Evolutionary conservation across 1,140 invertebrate genomes (phyloP), one percentile per base, ranked within the genome.

Genomic region (Drosophila nigrodunni): DNA sequence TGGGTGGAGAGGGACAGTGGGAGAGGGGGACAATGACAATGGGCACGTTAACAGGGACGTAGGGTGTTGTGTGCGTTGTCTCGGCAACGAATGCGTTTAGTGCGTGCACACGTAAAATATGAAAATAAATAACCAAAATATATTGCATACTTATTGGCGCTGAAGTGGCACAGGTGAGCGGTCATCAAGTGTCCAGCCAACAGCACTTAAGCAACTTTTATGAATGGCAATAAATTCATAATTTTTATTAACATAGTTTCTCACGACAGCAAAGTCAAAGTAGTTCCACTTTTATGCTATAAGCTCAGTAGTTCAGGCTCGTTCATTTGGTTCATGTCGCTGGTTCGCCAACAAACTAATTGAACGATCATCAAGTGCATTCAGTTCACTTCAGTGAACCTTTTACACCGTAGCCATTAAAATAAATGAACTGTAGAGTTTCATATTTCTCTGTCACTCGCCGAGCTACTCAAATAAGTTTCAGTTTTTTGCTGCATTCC

Each of bases 241-340:
- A 87, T 69, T 87, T 78, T 73, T 86, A 87, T 87, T 87, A 85
- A 78, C 82, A 75, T 81, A 78, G 66, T 75, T 82, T 72, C 70
- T n/a, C 11, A 13, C 3, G n/a, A 11, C 41, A 43, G 41, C 41
- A 13, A 43, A 13, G 41, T 43, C 4, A 43, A n/a, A 43, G 41
- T 13, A 43, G n/a, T 43, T 43, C 3, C n/a, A 6, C 7, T 43
- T 3, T 15, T 15, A 15, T 15, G 15, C 15, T 15, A 15, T 15
- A 15, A 43, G 2, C 11, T n/a, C 3, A 43, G 11, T 43, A n/a
- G 11, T 43, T 43, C 10, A n/a, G 5, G 5, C 11, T 13, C 11
- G 4, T 13, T 43, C n/a, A 43, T 43, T 43, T 43, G 11, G 11
- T 10, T 13, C 41, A 11, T 11, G n/a, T 43, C 13, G 41, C 41